Conservation (phyloP, 2,113 vertebrate genomes). For the Casuarius casuarius region DNA sequence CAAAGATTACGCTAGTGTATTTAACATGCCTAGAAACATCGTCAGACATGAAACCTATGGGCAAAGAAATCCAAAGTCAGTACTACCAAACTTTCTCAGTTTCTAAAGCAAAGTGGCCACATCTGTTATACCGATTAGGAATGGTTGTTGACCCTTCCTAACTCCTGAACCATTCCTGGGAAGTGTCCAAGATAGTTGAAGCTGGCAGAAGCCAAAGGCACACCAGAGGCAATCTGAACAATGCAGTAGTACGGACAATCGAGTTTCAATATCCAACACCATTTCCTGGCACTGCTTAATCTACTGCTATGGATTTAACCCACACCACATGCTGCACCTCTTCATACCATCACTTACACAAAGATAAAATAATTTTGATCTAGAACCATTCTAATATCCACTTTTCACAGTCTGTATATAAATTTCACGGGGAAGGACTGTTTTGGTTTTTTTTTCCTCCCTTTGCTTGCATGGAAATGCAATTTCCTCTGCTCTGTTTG, state of each 20-base stretch:
- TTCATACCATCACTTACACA: accelerated
- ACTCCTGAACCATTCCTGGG: background rate
- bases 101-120: background rate
- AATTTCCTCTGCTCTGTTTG: background rate
- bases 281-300: background rate
- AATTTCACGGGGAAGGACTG: background rate
- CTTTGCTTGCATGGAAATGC: background rate
- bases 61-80: background rate
- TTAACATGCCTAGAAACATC: background rate
- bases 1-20: background rate
- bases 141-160: background rate
- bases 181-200: background rate
- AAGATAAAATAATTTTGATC: background rate
- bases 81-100: background rate
- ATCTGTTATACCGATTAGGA: background rate
- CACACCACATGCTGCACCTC: background rate
- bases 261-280: background rate
- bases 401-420: background rate
- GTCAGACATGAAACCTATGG: background rate
- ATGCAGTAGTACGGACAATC: accelerated
- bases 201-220: background rate
- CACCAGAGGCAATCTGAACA: background rate
- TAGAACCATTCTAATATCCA: background rate
- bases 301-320: background rate
- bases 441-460: background rate